Evolutionary conservation across 2,113 vertebrate species (phyloP).

Genomic region (Thunnus maccoyii): DNA sequence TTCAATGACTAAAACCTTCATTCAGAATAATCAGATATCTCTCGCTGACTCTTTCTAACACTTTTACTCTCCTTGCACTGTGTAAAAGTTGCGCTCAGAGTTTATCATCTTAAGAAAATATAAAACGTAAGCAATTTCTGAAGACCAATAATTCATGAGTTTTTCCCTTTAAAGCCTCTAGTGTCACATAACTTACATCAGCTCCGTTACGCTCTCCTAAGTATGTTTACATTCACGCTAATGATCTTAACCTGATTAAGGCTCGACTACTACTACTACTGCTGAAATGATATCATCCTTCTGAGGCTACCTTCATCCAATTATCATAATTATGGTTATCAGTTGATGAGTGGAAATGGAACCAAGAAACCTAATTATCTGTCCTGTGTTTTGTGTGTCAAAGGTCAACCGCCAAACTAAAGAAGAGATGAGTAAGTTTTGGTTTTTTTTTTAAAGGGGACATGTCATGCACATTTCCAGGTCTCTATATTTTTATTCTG

Average conservation of each 20-base stretch:
- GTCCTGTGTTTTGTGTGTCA: not conserved
- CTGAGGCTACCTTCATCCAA: not conserved
- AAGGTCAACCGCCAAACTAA: not conserved
- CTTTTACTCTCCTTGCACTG: too few relatives aligned
- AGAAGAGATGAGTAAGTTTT: too few relatives aligned
- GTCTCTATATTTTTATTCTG: too few relatives aligned
- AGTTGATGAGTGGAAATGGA: not conserved
- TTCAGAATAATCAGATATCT: too few relatives aligned
- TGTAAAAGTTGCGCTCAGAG: too few relatives aligned
- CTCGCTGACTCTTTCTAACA: too few relatives aligned
- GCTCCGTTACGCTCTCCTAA: constrained; percentile 11
- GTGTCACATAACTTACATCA: constrained; percentile 39
- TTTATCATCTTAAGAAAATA: too few relatives aligned
- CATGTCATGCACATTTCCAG: too few relatives aligned
- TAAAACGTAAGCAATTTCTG: not conserved
- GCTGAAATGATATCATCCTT: not conserved
- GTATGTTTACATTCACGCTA: constrained; percentile 24
- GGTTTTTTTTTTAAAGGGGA: too few relatives aligned
- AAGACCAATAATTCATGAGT: constrained; percentile 24
- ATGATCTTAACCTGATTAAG: constrained; percentile 35
- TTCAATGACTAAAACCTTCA: too few relatives aligned
- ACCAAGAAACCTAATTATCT: not conserved
- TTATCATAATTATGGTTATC: not conserved
- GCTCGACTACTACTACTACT: too few relatives aligned
- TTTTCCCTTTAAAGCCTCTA: constrained; percentile 20